These are phyloP conservation scores for Sakesphorus luctuosus DNA, from an alignment of 2,113 vertebrate species.

Conservation along the genomic window DNA sequence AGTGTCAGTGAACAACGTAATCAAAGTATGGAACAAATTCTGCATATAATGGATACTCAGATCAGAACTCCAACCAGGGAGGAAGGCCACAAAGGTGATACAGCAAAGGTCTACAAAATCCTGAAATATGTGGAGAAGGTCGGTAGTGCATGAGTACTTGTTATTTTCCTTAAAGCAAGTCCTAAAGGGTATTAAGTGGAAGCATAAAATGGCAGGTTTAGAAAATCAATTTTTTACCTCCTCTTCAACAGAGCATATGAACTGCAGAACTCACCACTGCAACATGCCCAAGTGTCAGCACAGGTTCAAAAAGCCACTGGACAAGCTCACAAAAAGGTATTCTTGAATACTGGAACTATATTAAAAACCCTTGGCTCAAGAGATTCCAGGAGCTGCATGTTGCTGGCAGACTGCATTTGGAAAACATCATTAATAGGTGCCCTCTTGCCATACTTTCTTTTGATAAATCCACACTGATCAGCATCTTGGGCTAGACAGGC, in stretches of 20 bases:
- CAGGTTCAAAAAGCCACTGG: neutral
- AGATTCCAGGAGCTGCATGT: neutral
- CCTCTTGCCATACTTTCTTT: neutral
- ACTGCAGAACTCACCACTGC: neutral
- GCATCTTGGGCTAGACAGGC: neutral
- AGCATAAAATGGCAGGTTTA: neutral
- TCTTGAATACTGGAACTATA: neutral
- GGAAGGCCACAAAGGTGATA: neutral
- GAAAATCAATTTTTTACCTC: neutral
- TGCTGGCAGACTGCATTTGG: neutral
- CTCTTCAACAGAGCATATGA: neutral
- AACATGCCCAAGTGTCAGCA: neutral
- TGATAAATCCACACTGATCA: neutral
- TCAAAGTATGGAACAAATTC: neutral
- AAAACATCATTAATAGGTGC: neutral
- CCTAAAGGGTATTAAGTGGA: neutral
- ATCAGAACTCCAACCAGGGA: neutral
- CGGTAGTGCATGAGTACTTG: accelerated
- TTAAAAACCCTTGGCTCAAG: neutral
- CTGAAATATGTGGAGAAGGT: neutral
- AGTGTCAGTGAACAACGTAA: neutral
- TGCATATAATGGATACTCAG: neutral
- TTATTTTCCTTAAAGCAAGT: neutral
- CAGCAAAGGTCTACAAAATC: neutral
- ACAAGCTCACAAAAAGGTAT: neutral